Evolutionary conservation across 1,140 invertebrate species (phyloP), one percentile per base, ranked within the genome.

Genomic region (Pogonognathellus flavescens): DNA sequence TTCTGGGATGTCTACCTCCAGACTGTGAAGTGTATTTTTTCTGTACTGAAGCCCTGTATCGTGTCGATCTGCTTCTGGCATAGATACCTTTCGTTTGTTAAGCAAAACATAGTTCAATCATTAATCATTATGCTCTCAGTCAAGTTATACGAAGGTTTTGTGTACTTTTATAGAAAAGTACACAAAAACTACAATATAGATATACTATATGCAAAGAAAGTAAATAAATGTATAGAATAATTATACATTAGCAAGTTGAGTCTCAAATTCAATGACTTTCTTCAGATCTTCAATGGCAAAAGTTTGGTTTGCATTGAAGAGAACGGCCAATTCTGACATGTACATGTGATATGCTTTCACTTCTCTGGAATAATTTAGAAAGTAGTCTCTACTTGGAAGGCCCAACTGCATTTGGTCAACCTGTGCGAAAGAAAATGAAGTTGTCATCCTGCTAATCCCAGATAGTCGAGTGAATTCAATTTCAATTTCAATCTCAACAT

Each of bases 331-430:
- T 88, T 94, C 93, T 0, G 50, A 57, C 84, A 88, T 88, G 85
- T 88, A 88, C 41, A 50, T 72, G 18, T 86, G 80, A 70, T 88
- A 88, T 50, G 87, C 87, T 52, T 80, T 50, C 20, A 86, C 18
- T 53, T 93, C 92, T 82, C 93, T 94, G 87, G 92, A 94, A n/a
- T 91, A 90, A 88, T 95, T 95, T 55, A 96, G 90, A 90, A 95
- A 96, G 90, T 96, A 96, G 89, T 97, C 95, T 57, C 95, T 92
- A 85, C 94, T 95, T 3, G 95, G 95, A 85, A 97, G 91, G 0
- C 94, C 95, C 86, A 96, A 91, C 72, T 93, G 92, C 92, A 95
- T 93, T 90, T 97, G 95, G 90, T 97, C 95, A 89, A 96, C 91
- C 95, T 96, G 90, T 18, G 10, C 6, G 31, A 31, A 50, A 76